Evolutionary conservation across 2,888 invertebrate species (phyloP), one percentile per base, ranked within the genome.

Genomic region (Drosophila parthenogenetica): DNA sequence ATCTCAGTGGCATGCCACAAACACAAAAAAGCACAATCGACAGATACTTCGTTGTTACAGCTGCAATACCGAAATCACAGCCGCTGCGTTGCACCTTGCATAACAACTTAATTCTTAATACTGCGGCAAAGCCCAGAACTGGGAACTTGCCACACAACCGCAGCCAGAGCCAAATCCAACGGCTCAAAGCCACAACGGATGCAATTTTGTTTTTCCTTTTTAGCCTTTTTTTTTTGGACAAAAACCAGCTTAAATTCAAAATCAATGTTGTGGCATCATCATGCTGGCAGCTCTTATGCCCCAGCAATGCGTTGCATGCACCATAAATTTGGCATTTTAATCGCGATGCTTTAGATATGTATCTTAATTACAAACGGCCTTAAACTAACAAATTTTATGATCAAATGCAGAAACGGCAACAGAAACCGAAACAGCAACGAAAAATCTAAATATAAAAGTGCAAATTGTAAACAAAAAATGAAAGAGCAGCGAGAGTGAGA

Each of bases 81-180:
- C 19, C 5, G 55, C 55, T 10, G 13, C 61, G 87, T 88, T 74
- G 88, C 86, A 74, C 81, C 81, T 65, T 63, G 75, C 89, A 83
- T 72, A 88, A 83, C 89, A 81, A 84, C 83, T 83, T 88, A 88
- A 88, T 83, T 67, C 83, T 83, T 88, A 88, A 88, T 83, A 65
- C 82, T 82, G 60, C 83, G 77, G 70, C 77, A 66, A 57, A 29
- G 29, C 29, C 29, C 7, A 29, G 29, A 29, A 29, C 29, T 29
- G 29, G 29, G 8, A 29, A 29, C 22, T 22, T 22, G 60, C 48
- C 29, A 64, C 40, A 49, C 63, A 59, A 50, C 48, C 54, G 55
- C 78, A 70, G 14, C n/a, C 29, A 35, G 35, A 35, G 35, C 45
- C 14, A 25, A 16, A 45, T 14, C 25, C 39, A 17, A 48, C 57